Base-by-base conservation (phyloP, 2,888 invertebrate genomes). In the Drosophila eohydei region DNA sequence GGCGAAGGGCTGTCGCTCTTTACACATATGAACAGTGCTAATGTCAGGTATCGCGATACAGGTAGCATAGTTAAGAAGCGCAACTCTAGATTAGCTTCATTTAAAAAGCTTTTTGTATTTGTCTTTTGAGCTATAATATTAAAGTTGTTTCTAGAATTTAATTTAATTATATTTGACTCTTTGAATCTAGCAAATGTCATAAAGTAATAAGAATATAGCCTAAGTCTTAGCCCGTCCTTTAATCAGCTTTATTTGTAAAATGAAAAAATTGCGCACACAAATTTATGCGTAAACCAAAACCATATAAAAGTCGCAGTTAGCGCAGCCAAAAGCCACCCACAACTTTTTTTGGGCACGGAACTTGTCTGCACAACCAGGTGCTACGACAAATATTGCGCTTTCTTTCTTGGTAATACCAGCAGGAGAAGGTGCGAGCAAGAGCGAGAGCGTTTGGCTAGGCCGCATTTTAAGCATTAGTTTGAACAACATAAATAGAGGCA, bases 401-500 rank as follows among this genome's bases (percentile, higher is more conserved):
- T 50, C 55, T 32, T 28, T 74, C 43, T 51, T 5, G 21, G 9
- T 55, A 8, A 0, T 8, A 14, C n/a, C 34, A 21, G 21, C 8
- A 8, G 3, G n/a, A 26, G 61, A 8, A 40, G 21, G 70, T 11
- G 68, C 11, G 69, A 71, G 72, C n/a, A 75, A 71, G 70, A 48
- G 66, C 46, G 57, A 56, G 21, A 62, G 52, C 46, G 34, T 28
- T 30, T 14, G 74, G 65, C 77, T 89, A 89, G 84, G 84, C 88
- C 83, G 90, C 75, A 89, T 88, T 86, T 86, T 88, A 80, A 84
- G 88, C 83, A 87, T 87, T 89, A 87, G 82, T 82, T 89, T 84
- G 82, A 84, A 90, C 87, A 84, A 89, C 82, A 90, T 78, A 83
- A 90, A 89, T 81, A 87, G 63, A 71, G 61, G 46, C 58, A 63